Conservation (phyloP, 2,888 invertebrate species). For the Thysanoteuthis rhombus region DNA sequence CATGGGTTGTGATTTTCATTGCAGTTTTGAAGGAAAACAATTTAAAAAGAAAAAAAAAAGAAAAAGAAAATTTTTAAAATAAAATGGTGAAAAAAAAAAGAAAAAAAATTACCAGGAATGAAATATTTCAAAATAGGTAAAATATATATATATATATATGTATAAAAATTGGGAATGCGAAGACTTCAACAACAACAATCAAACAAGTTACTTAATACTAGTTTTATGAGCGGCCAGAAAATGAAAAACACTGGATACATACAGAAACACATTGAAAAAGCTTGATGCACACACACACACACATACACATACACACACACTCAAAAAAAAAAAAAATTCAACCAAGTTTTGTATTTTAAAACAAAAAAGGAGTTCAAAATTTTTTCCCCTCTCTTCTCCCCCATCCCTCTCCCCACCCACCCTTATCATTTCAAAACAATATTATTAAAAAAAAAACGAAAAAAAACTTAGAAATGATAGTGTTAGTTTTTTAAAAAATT, state of each 20-base stretch:
- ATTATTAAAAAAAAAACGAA: background rate
- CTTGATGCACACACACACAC: no score
- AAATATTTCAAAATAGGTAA: background rate
- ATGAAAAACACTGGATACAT: background rate
- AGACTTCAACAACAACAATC: background rate
- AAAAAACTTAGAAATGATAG: background rate
- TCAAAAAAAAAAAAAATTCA: background rate
- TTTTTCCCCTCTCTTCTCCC: background rate
- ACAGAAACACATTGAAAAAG: background rate
- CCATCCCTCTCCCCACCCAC: background rate
- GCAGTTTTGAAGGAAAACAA: constrained; percentile 27
- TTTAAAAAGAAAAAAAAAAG: background rate
- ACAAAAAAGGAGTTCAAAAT: background rate
- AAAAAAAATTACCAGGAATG: background rate
- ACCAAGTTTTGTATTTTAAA: background rate
- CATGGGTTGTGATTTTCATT: constrained; percentile 31
- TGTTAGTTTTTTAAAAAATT: background rate
- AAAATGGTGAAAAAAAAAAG: background rate
- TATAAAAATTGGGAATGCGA: no score
- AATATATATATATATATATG: background rate
- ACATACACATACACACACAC: no score
- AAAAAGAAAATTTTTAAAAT: background rate
- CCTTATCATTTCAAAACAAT: background rate
- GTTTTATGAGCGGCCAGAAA: background rate
- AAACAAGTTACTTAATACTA: background rate